phyloP scores from a whole-genome alignment of 2,113 vertebrate genomes.

The Hemichromis elongatus region DNA sequence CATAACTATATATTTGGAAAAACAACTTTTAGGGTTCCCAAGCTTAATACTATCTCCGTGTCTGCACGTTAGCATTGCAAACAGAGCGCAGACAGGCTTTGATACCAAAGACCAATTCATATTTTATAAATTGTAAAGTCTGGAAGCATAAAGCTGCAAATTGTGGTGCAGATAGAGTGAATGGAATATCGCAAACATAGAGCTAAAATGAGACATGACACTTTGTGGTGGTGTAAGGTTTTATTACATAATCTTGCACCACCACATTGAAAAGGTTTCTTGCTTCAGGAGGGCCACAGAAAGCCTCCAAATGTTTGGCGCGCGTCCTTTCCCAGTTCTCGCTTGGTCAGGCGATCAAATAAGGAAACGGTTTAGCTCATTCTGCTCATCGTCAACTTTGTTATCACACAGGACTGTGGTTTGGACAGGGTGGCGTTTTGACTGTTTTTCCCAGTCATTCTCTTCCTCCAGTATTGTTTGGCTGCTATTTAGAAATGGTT shows the following conservation, averaged over 20 bases:
- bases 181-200: background rate
- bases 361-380: background rate
- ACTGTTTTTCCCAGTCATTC: background rate
- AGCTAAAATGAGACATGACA: background rate
- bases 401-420: background rate
- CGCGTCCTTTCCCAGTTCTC: background rate
- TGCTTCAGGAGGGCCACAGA: background rate
- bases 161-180: background rate
- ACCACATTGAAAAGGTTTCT: background rate
- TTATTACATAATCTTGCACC: background rate
- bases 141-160: background rate
- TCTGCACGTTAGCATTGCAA: background rate
- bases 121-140: background rate
- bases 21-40: background rate
- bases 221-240: background rate
- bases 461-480: background rate
- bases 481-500: background rate
- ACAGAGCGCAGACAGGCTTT: background rate
- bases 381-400: slow-evolving; percentile 19
- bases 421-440: background rate
- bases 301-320: slow-evolving; percentile 13
- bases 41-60: background rate
- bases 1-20: background rate
- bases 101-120: background rate
- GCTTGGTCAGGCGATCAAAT: background rate